Evolutionary conservation across 1,140 invertebrate species (phyloP), one percentile per base, ranked within the genome.

Genomic region (Trinorchestia longiramus): DNA sequence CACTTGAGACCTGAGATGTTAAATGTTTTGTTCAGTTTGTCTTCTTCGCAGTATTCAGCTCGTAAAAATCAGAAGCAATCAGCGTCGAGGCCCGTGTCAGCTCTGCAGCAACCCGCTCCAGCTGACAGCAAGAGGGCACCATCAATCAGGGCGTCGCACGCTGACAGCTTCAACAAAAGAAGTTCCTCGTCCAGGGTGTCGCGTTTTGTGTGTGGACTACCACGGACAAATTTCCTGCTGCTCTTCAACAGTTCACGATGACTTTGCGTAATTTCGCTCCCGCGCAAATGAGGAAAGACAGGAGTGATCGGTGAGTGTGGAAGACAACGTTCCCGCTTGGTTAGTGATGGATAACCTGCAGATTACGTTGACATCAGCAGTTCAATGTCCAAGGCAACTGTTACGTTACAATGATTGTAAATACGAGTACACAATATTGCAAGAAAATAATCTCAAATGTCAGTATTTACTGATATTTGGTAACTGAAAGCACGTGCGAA

Each of bases 221-320:
- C 43, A 43, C 43, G 44, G 43, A 94, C 92, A 94, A 94, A 94
- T 94, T 94, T 36, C 6, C 43, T 45, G 43, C 43, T 45, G 43
- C 44, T 94, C 43, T 45, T 45, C 47, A 94, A 94, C 92, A 94
- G 17, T 94, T 45, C 11, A 94, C 92, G 92, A 94, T 94, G 92
- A 94, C 92, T 43, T n/a, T 1, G 92, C 92, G 44, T n/a, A 90
- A 90, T 77, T 77, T 77, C 62, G 62, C 62, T 77, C 11, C 62
- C 62, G 62, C 3, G 62, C 62, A 77, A 77, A 77, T 77, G 62
- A 77, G 62, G 62, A 36, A 36, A 19, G 62, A 28, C 62, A 77
- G 3, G 62, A 36, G 28, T 77, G 47, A 77, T 77, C 62, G 28
- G 62, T 36, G 62, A 77, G 62, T 77, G 62, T 3, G 62, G 62